phyloP scores from a whole-genome alignment of 2,113 vertebrate species.

The Lanius ludovicianus region DNA sequence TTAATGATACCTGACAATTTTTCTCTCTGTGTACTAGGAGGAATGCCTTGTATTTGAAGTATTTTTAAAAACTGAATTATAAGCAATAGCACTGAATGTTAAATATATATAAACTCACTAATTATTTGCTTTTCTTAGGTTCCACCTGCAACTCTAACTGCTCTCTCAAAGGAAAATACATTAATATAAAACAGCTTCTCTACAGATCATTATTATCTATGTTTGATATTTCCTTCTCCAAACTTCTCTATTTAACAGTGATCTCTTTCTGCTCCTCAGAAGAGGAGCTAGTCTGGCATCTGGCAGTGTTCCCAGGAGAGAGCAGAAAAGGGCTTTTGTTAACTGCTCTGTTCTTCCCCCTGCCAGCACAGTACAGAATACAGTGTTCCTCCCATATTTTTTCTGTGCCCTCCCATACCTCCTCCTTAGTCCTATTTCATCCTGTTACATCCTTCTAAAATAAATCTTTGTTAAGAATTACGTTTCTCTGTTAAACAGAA shows the following conservation, averaged over 20 bases:
- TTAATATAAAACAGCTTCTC: neutral
- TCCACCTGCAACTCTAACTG: neutral
- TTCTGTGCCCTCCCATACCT: neutral
- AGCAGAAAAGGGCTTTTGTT: constrained; percentile 35
- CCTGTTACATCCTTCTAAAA: neutral
- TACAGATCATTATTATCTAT: neutral
- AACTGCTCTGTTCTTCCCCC: neutral
- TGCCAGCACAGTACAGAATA: neutral
- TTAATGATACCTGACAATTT: neutral
- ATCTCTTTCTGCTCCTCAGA: neutral
- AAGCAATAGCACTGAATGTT: neutral
- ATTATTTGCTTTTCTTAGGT: neutral
- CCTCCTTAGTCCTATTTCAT: neutral
- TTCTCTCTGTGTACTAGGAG: neutral
- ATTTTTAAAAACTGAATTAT: neutral
- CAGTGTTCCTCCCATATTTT: neutral
- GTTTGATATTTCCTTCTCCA: neutral
- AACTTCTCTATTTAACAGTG: constrained; percentile 6
- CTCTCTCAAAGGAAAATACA: neutral
- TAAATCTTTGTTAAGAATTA: neutral
- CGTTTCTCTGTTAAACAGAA: neutral
- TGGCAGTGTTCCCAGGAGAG: constrained; percentile 1
- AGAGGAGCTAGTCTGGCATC: constrained; percentile 7
- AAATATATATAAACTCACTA: neutral
- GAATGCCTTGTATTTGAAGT: neutral